A percentile compares a stretch with the other conserved stretches of the same genome.
Evolutionary conservation across 2,888 invertebrate genomes (phyloP).

Genomic region (Phengaris alcon): DNA sequence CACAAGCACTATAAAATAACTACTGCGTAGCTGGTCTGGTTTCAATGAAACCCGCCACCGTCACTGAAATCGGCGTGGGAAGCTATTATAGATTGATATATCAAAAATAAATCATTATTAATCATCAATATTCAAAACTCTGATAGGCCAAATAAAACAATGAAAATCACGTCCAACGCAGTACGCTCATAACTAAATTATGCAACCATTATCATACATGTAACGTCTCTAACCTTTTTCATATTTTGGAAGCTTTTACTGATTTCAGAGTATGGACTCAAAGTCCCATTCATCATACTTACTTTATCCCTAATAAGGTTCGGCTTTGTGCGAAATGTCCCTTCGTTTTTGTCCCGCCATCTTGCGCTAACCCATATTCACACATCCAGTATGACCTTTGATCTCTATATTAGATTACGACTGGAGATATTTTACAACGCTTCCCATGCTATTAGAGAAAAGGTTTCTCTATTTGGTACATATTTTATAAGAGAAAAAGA

Average conservation of each 20-base stretch:
- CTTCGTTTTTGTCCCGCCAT: conserved; percentile 43
- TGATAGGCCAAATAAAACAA: too few relatives aligned
- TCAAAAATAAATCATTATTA: too few relatives aligned
- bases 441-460: not conserved
- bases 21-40: too few relatives aligned
- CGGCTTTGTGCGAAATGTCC: conserved; percentile 43
- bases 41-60: too few relatives aligned
- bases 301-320: conserved; percentile 45
- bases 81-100: too few relatives aligned
- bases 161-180: not conserved
- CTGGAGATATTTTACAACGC: conserved; percentile 17
- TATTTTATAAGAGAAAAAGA: too few relatives aligned
- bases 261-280: conserved; percentile 42
- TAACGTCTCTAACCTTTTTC: conserved; percentile 24
- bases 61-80: too few relatives aligned
- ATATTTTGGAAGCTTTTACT: conserved; percentile 29
- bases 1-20: too few relatives aligned
- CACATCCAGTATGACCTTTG: conserved; percentile 38
- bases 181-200: not conserved
- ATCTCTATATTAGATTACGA: conserved; percentile 39
- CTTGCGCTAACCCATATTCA: conserved; percentile 41
- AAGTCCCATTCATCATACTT: conserved; percentile 43
- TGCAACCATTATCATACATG: not conserved
- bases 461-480: not conserved
- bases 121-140: too few relatives aligned